Conservation (phyloP, 2,888 invertebrate genomes). For the Cremastobaeus sp. region DNA sequence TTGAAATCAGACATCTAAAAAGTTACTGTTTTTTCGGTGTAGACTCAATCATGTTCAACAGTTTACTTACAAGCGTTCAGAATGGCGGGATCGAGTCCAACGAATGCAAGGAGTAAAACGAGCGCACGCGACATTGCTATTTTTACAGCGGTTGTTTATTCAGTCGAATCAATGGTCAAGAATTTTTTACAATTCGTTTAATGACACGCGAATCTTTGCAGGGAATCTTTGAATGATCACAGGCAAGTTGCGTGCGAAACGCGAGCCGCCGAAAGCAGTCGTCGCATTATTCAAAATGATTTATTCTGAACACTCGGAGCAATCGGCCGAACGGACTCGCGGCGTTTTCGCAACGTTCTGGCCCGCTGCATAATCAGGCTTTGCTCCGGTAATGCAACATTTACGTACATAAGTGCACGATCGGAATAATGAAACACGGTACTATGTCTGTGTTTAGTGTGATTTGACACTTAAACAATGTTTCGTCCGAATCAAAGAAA, state of each 20-base stretch:
- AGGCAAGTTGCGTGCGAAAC: slow-evolving; percentile 63
- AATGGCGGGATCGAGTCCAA: too few species aligned
- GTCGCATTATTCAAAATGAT: slow-evolving; percentile 66
- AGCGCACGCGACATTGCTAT: too few species aligned
- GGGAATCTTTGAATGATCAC: slow-evolving; percentile 22
- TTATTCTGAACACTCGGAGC: slow-evolving; percentile 59
- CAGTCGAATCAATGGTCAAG: slow-evolving; percentile 4
- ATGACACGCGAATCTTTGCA: slow-evolving; percentile 24
- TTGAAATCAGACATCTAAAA: too few species aligned
- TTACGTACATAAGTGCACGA: slow-evolving; percentile 40
- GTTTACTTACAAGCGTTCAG: slow-evolving; percentile 12
- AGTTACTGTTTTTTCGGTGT: too few species aligned
- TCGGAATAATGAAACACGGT: slow-evolving; percentile 45
- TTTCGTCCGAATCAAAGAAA: too few species aligned
- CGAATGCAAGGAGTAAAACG: too few species aligned
- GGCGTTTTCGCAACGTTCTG: slow-evolving; percentile 37
- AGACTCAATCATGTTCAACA: slow-evolving; percentile 1
- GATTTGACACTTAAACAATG: too few species aligned
- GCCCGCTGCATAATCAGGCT: slow-evolving; percentile 47
- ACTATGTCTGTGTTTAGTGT: too few species aligned
- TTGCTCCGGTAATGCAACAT: slow-evolving; percentile 48
- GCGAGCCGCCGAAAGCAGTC: slow-evolving; percentile 61
- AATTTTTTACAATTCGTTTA: slow-evolving; percentile 22
- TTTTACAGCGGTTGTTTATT: slow-evolving; percentile 21
- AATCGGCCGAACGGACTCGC: slow-evolving; percentile 54